Percentiles rank a stretch among this genome's conserved stretches.
Conservation (phyloP, 2,797 vertebrate genomes). For the Delichon dasypus region DNA sequence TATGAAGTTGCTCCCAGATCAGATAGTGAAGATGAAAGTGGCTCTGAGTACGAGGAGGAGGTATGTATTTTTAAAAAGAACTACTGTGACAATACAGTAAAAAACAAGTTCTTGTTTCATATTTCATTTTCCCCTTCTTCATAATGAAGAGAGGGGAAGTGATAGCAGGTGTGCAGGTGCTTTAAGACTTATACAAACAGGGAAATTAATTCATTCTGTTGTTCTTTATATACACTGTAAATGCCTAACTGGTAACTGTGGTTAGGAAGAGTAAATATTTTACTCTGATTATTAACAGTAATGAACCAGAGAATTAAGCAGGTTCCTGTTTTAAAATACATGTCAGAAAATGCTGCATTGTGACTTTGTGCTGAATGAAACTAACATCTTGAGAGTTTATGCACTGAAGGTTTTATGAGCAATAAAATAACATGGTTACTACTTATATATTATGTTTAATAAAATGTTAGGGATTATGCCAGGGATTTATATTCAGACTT, state of each 20-base stretch:
- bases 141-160: background rate
- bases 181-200: background rate
- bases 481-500: background rate
- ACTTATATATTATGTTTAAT: background rate
- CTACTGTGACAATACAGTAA: background rate
- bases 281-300: background rate
- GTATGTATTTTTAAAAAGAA: conserved; percentile 72
- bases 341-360: background rate
- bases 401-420: background rate
- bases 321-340: background rate
- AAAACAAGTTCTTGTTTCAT: background rate
- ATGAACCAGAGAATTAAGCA: background rate
- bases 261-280: background rate
- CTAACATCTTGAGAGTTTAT: background rate
- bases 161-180: background rate
- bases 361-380: background rate
- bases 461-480: background rate
- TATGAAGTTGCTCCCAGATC: conserved; percentile 97
- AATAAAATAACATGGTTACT: background rate
- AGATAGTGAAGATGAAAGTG: conserved; percentile 93
- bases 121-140: background rate
- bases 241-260: background rate
- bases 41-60: conserved; percentile 96
- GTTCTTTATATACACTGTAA: background rate
- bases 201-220: background rate